Evolutionary conservation across 2,113 vertebrate species (phyloP).

Genomic region (Scophthalmus maximus): DNA sequence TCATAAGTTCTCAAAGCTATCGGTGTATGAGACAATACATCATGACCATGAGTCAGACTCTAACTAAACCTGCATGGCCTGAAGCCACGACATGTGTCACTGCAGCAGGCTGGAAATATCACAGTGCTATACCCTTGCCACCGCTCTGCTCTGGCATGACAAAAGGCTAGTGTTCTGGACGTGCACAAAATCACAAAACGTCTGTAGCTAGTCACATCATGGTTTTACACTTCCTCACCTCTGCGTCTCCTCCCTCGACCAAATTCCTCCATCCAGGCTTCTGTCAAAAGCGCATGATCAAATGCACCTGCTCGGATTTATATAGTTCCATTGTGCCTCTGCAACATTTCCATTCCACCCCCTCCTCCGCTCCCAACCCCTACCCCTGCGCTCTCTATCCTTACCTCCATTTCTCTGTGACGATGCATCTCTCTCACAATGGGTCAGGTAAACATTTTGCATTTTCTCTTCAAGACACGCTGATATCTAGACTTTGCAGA

Average conservation of each 20-base stretch:
- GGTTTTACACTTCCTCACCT: conserved; percentile 55
- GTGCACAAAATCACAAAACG: conserved; percentile 74
- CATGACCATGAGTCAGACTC: conserved; percentile 78
- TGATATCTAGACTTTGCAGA: conserved; percentile 54
- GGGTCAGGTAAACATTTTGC: conserved; percentile 55
- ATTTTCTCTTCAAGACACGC: conserved; percentile 47
- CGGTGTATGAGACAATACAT: conserved; percentile 75
- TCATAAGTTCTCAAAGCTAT: conserved; percentile 77
- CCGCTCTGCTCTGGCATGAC: conserved; percentile 72
- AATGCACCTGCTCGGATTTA: conserved; percentile 72
- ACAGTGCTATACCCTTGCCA: conserved; percentile 67
- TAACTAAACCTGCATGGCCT: conserved; percentile 79
- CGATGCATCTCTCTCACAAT: conserved; percentile 20
- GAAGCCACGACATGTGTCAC: conserved; percentile 76
- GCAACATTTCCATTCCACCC: conserved; percentile 55
- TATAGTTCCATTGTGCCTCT: conserved; percentile 64
- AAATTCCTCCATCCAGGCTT: conserved; percentile 57
- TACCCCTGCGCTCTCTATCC: conserved; percentile 18
- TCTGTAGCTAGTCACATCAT: conserved; percentile 60
- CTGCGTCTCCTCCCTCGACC: conserved; percentile 14
- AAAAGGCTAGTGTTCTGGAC: conserved; percentile 68
- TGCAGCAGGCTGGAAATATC: conserved; percentile 72
- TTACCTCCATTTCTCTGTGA: conserved; percentile 28
- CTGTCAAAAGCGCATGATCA: conserved; percentile 69
- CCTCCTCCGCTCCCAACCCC: conserved; percentile 19